Conservation (phyloP, 37 sponge, comb jelly and placozoan species). For the Cliona cf. orientalis region DNA sequence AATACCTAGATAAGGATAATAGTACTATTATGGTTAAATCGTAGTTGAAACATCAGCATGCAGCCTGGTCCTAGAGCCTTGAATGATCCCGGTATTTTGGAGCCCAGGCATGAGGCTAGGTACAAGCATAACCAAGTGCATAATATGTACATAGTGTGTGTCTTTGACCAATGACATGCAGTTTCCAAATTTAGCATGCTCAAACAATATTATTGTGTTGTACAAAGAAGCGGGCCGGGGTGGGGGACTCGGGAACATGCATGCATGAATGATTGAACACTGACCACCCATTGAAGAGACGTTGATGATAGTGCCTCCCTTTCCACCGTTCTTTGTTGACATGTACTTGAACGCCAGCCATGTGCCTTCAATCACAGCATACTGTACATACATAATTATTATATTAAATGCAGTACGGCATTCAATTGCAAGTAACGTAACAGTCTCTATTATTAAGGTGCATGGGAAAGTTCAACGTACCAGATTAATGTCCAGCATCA, state of each 20-base stretch:
- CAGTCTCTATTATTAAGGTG: no score
- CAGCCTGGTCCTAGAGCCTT: no score
- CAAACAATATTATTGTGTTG: no score
- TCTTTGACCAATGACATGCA: background rate
- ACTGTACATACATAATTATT: no score
- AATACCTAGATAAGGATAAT: constrained; percentile 48
- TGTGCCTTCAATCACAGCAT: constrained; percentile 66
- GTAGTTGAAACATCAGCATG: no score
- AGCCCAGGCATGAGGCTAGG: background rate
- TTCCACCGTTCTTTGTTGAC: constrained; percentile 58
- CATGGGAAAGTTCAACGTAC: no score
- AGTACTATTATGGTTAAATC: no score
- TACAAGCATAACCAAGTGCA: background rate
- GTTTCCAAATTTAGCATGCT: background rate
- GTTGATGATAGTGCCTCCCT: constrained; percentile 79
- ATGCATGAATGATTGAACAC: no score
- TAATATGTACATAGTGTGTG: background rate
- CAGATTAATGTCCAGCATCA: constrained; percentile 68
- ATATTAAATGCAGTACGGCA: background rate
- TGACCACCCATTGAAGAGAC: constrained; percentile 80
- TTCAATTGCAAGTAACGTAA: background rate
- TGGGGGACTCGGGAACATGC: no score
- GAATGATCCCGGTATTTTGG: background rate
- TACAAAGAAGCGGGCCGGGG: no score
- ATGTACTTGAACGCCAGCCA: constrained; percentile 72